A percentile compares a stretch with the other conserved stretches of the same genome.
Evolutionary conservation across 2,113 vertebrate species (phyloP).

Genomic region (Stigmatopora argus): DNA sequence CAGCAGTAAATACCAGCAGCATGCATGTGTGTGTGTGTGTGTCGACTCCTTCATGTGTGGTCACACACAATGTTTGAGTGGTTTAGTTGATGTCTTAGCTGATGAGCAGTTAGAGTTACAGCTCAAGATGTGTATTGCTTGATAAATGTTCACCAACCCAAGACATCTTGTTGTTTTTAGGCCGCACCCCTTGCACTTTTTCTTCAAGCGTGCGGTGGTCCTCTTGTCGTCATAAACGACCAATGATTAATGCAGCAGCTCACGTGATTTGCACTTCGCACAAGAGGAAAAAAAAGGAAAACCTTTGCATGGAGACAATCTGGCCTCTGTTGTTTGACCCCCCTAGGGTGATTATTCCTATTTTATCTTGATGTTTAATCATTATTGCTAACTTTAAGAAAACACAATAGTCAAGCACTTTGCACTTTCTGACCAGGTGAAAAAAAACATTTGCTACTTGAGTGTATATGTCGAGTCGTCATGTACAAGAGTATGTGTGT

Average conservation of each 20-base stretch:
- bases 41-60: constrained; percentile 49
- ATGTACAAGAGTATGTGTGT: constrained; percentile 38
- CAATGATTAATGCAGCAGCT: constrained; percentile 48
- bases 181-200: constrained; percentile 37
- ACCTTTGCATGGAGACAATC: constrained; percentile 26
- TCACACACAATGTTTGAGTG: constrained; percentile 47
- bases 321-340: background rate
- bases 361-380: background rate
- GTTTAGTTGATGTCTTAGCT: constrained; percentile 51
- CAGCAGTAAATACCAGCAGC: constrained; percentile 36
- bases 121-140: constrained; percentile 16
- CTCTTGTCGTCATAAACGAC: constrained; percentile 46
- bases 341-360: constrained; percentile 4
- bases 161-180: constrained; percentile 19
- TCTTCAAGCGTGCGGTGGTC: constrained; percentile 58
- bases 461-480: constrained; percentile 2
- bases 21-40: constrained; percentile 16
- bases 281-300: constrained; percentile 26
- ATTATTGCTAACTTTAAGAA: background rate
- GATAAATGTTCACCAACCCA: constrained; percentile 24
- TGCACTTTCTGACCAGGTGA: background rate
- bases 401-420: background rate
- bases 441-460: background rate
- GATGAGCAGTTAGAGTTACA: constrained; percentile 47
- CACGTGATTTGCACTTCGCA: constrained; percentile 41